Conservation (phyloP, 2,113 vertebrate species). For the Nycticebus coucang region DNA sequence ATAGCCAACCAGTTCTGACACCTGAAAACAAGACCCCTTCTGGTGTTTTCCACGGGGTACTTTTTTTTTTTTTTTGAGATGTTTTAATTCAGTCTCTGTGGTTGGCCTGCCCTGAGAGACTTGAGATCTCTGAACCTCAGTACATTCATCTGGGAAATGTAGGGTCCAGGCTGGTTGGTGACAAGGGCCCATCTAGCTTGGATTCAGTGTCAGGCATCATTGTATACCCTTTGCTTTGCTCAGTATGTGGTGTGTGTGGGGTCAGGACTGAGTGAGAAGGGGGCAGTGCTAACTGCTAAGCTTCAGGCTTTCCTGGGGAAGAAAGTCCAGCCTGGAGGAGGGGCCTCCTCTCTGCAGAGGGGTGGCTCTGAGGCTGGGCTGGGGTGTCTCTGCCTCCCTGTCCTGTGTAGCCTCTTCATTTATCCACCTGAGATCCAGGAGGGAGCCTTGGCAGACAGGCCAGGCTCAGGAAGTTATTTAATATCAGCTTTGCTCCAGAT, state of each 20-base stretch:
- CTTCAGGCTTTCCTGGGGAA: not conserved
- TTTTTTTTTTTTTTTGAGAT: not conserved
- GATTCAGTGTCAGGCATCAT: not conserved
- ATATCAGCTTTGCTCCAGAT: constrained; percentile 70
- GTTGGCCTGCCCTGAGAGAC: not conserved
- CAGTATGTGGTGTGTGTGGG: not conserved
- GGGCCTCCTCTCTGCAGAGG: not conserved
- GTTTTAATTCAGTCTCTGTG: not conserved
- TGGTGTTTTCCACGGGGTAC: not conserved
- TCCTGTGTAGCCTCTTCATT: not conserved
- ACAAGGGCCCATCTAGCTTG: not conserved
- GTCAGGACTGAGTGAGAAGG: not conserved
- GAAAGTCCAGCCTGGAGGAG: not conserved
- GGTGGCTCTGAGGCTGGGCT: not conserved
- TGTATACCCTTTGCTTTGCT: not conserved
- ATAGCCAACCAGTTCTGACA: not conserved
- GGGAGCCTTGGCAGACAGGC: not conserved
- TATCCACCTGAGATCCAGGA: constrained; percentile 35
- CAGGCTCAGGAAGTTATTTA: constrained; percentile 48
- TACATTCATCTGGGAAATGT: not conserved
- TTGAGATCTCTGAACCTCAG: not conserved
- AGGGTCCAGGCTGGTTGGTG: accelerated
- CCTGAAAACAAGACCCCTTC: not conserved
- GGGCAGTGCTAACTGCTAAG: not conserved
- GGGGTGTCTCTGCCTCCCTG: not conserved